Base-by-base conservation (phyloP, 2,797 vertebrate species). In the Rhinatrema bivittatum region DNA sequence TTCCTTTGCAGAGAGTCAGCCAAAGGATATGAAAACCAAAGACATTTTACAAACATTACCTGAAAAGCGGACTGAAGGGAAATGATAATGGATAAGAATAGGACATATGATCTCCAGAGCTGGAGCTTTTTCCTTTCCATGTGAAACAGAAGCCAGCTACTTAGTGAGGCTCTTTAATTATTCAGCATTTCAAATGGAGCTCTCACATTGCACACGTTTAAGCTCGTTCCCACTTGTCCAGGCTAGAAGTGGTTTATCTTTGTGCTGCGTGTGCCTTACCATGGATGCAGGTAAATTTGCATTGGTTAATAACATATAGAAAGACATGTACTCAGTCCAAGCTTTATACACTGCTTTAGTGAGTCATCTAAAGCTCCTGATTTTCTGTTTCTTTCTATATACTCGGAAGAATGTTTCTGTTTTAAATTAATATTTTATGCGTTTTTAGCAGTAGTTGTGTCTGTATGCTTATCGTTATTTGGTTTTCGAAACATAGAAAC, bases 221-320 rank as follows among this genome's bases (percentile, higher is more conserved):
- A 45, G 31, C 13, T 51, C 20, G 35, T 38, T 57, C 56, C 54
- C 38, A 35, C 21, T 16, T 62, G 28, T 37, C 31, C 51, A 57
- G 63, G 57, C 30, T 65, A 61, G 54, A 61, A 67, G 53, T 48
- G 42, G 32, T 49, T 31, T n/a, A 55, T 19, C 30, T 25, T 36
- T 24, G 37, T 46, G 27, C 62, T 50, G 19, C 44, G 38, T 32
- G 22, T 17, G 5, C n/a, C 49, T 67, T 55, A 43, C 49, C 49
- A 56, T 78, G 66, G 55, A 67, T 59, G 39, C 63, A 78, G 65
- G 71, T 76, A 79, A 73, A 51, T 72, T 72, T 66, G 46, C 38
- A 73, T 39, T 63, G 43, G 48, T 30, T 19, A 36, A 35, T 40
- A 60, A 25, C n/a, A 60, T 42, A 25, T 33, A 55, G 36, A 50